A percentile compares a stretch with the other conserved stretches of the same genome.
Conservation (phyloP, 35 echinoderm and acorn worm genomes). For the Stichopus chloronotus region DNA sequence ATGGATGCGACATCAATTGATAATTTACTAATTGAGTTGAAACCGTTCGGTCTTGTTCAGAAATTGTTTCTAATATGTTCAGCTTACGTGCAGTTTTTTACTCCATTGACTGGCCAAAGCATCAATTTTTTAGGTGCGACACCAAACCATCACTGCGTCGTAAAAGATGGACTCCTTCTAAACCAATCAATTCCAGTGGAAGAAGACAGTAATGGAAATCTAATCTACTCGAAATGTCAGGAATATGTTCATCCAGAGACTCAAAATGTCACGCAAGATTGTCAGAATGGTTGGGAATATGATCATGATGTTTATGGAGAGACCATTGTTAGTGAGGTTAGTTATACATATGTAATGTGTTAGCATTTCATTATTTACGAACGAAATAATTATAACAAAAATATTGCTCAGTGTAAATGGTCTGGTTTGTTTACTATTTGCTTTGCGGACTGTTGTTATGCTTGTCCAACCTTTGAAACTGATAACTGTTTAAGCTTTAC, state of each 20-base stretch:
- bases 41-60: constrained; percentile 31
- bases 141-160: constrained; percentile 6
- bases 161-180: neutral
- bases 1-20: neutral
- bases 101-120: constrained; percentile 21
- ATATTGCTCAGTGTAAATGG: neutral
- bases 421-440: too few relatives aligned
- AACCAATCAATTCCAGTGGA: constrained; percentile 18
- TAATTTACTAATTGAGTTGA: constrained; percentile 1
- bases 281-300: constrained; percentile 41
- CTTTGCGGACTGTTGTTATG: too few relatives aligned
- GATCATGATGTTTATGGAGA: constrained; percentile 9
- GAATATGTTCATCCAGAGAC: neutral
- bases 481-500: too few relatives aligned
- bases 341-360: neutral
- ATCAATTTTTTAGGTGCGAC: constrained; percentile 27
- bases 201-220: neutral
- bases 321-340: constrained; percentile 42
- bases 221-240: constrained; percentile 3
- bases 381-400: neutral
- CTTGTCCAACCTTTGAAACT: too few relatives aligned
- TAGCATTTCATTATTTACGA: neutral
- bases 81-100: constrained; percentile 35
- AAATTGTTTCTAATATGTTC: constrained; percentile 2
- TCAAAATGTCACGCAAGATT: neutral